These are phyloP conservation scores for Notolepis coatsorum DNA, from an alignment of 2,797 vertebrate species.

Conservation along the genomic window DNA sequence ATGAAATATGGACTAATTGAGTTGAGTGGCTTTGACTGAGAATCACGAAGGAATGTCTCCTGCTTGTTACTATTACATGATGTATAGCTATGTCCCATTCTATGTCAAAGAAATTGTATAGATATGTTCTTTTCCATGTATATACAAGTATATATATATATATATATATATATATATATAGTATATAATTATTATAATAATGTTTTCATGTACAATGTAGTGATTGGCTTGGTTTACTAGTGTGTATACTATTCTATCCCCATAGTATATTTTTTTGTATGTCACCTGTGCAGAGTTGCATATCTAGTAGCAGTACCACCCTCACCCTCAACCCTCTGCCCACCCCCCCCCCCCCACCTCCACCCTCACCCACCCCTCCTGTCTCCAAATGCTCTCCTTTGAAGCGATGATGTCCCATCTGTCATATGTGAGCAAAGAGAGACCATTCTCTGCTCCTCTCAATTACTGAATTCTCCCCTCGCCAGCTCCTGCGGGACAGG, in stretches of 20 bases:
- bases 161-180: constrained; percentile 49
- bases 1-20: neutral
- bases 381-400: constrained; percentile 94
- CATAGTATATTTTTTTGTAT: constrained; percentile 41
- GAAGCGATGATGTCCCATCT: constrained; percentile 99
- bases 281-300: constrained; percentile 92
- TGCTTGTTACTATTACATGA: neutral
- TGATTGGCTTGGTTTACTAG: too few relatives aligned
- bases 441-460: constrained; percentile 95
- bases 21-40: constrained; percentile 23
- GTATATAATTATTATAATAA: constrained; percentile 48
- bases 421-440: constrained; percentile 96
- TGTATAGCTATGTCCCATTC: constrained; percentile 1
- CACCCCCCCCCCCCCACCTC: constrained; percentile 84
- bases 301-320: constrained; percentile 61
- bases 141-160: neutral
- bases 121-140: neutral
- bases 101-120: neutral
- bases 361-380: constrained; percentile 69
- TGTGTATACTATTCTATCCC: too few relatives aligned
- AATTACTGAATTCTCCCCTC: constrained; percentile 94
- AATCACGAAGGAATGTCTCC: constrained; percentile 19
- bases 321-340: too few relatives aligned
- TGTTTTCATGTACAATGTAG: too few relatives aligned
- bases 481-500: constrained; percentile 94